Evolutionary conservation across 2,797 vertebrate genomes (phyloP).

Genomic region (Chanos chanos): DNA sequence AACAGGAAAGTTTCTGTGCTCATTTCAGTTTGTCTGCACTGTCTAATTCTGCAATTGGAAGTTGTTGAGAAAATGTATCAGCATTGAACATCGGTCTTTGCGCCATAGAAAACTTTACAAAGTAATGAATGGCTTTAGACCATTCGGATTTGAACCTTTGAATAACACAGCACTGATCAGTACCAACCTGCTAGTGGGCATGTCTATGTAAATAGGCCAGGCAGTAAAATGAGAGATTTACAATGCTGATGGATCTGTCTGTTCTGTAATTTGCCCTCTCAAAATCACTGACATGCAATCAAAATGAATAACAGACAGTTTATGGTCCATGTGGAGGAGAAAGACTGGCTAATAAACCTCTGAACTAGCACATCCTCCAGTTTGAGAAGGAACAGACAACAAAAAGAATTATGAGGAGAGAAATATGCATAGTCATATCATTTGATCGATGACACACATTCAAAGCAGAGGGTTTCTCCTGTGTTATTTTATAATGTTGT

Average conservation of each 20-base stretch:
- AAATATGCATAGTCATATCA: no score
- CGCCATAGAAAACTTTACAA: no score
- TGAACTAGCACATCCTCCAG: constrained; percentile 1
- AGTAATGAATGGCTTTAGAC: no score
- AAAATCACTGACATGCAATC: constrained; percentile 15
- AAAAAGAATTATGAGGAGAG: not conserved
- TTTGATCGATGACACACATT: no score
- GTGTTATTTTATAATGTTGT: no score
- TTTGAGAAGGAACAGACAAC: not conserved
- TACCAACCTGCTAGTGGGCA: no score
- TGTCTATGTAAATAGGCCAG: not conserved
- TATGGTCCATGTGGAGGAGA: constrained; percentile 4
- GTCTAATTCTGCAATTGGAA: no score
- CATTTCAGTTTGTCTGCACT: no score
- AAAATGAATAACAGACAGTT: constrained; percentile 30
- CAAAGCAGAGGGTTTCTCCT: no score
- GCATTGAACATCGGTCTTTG: no score
- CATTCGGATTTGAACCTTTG: not conserved
- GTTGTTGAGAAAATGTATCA: no score
- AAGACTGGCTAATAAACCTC: constrained; percentile 1
- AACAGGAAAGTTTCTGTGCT: no score
- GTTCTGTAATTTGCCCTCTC: constrained; percentile 1
- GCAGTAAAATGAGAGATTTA: not conserved
- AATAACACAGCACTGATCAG: not conserved
- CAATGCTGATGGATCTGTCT: constrained; percentile 7